Percentiles rank a stretch among this genome's conserved stretches.
Evolutionary conservation across 2,888 invertebrate species (phyloP).

Genomic region (Cremastobaeus sp.): DNA sequence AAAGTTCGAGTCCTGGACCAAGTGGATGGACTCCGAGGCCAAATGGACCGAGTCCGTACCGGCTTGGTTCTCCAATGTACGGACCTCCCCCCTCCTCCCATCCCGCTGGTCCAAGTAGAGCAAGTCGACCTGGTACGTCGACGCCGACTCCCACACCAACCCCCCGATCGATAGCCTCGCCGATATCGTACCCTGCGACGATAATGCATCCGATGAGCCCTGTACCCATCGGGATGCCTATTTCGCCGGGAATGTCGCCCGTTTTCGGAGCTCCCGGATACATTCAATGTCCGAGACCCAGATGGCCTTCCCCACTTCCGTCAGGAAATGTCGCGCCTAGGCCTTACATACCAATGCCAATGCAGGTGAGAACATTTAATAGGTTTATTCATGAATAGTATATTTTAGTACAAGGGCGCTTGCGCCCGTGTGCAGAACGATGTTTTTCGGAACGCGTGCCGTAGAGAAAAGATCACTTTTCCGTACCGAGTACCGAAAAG

Average conservation of each 20-base stretch:
- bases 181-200: slow-evolving; percentile 80
- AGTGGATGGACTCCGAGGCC: slow-evolving; percentile 74
- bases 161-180: slow-evolving; percentile 79
- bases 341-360: slow-evolving; percentile 79
- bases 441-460: too few species aligned
- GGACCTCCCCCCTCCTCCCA: slow-evolving; percentile 84
- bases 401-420: neutral
- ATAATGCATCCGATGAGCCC: slow-evolving; percentile 77
- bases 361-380: slow-evolving; percentile 65
- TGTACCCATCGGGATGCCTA: slow-evolving; percentile 82
- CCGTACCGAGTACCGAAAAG: too few species aligned
- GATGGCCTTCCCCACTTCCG: slow-evolving; percentile 82
- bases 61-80: slow-evolving; percentile 86
- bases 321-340: slow-evolving; percentile 77
- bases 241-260: slow-evolving; percentile 83
- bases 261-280: slow-evolving; percentile 78
- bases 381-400: too few species aligned
- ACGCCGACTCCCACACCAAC: slow-evolving; percentile 60
- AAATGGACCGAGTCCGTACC: slow-evolving; percentile 84
- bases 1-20: slow-evolving; percentile 38
- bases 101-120: slow-evolving; percentile 65
- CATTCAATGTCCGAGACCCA: slow-evolving; percentile 84
- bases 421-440: too few species aligned
- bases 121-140: slow-evolving; percentile 65
- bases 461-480: too few species aligned